These are phyloP conservation scores for Gastrophryne carolinensis DNA, from an alignment of 2,797 vertebrate genomes.

Conservation along the genomic window DNA sequence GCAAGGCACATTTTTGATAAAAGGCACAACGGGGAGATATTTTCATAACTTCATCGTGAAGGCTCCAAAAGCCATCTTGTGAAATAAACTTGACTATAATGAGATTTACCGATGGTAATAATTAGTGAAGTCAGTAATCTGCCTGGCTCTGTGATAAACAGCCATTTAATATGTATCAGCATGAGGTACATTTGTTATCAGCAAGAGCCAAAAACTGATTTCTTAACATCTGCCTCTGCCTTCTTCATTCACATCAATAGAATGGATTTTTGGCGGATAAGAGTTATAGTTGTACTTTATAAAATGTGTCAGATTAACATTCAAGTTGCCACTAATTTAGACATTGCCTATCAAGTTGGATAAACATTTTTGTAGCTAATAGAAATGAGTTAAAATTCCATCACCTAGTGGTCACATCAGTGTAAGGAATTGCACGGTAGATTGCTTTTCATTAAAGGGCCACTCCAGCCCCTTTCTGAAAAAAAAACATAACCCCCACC, in stretches of 20 bases:
- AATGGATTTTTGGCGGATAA: neutral
- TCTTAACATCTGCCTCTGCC: conserved; percentile 48
- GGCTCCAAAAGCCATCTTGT: conserved; percentile 55
- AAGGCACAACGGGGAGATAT: conserved; percentile 17
- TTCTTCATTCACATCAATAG: conserved; percentile 41
- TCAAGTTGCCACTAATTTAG: neutral
- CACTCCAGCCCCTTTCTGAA: too few species aligned
- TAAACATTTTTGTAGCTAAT: too few species aligned
- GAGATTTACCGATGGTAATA: conserved; percentile 55
- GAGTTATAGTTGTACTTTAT: neutral
- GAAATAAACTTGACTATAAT: conserved; percentile 59
- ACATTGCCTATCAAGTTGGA: neutral
- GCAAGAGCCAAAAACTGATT: conserved; percentile 49
- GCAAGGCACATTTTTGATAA: conserved; percentile 25
- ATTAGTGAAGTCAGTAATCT: conserved; percentile 56
- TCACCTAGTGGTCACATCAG: too few species aligned
- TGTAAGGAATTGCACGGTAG: too few species aligned
- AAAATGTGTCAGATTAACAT: neutral
- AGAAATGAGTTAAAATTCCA: too few species aligned
- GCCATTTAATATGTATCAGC: conserved; percentile 52
- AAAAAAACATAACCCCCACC: too few species aligned
- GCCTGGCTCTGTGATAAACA: conserved; percentile 50
- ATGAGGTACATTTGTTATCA: conserved; percentile 26
- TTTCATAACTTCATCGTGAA: conserved; percentile 58
- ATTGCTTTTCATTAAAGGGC: too few species aligned